Evolutionary conservation across 2,888 invertebrate genomes (phyloP).

Genomic region (Charanyca ferruginea): DNA sequence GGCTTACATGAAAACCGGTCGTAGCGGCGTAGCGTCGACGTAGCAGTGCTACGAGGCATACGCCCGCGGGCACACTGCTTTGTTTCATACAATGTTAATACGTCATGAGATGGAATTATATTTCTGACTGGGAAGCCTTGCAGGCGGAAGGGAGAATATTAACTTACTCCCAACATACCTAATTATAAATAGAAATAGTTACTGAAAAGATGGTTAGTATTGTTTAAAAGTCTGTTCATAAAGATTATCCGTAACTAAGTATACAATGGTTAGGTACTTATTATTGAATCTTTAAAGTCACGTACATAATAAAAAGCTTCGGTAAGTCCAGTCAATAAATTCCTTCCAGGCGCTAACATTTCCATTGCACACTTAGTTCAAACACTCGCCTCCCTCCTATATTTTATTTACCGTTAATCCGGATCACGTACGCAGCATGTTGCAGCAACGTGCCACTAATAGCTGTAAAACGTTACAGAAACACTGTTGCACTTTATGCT

Average conservation of each 20-base stretch:
- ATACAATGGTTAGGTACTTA: not conserved
- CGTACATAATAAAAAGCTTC: not conserved
- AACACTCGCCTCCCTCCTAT: slow-evolving; percentile 19
- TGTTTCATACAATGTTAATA: slow-evolving; percentile 35
- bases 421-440: slow-evolving; percentile 51
- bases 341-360: slow-evolving; percentile 40
- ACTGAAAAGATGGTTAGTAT: not conserved
- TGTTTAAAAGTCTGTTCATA: not conserved
- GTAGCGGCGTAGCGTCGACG: slow-evolving; percentile 50
- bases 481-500: slow-evolving; percentile 49
- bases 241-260: too few relatives aligned
- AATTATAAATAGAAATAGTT: not conserved
- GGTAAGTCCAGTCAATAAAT: not conserved
- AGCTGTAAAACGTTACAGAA: slow-evolving; percentile 44
- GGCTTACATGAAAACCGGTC: slow-evolving; percentile 36
- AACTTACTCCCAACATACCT: not conserved
- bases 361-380: slow-evolving; percentile 32
- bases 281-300: not conserved
- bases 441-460: slow-evolving; percentile 42
- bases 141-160: not conserved
- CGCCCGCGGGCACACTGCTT: slow-evolving; percentile 41
- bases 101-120: slow-evolving; percentile 43
- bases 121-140: slow-evolving; percentile 24
- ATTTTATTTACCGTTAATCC: slow-evolving; percentile 52
- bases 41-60: slow-evolving; percentile 62